Base-by-base conservation (phyloP, 2,797 vertebrate species). In the Euthynnus affinis region DNA sequence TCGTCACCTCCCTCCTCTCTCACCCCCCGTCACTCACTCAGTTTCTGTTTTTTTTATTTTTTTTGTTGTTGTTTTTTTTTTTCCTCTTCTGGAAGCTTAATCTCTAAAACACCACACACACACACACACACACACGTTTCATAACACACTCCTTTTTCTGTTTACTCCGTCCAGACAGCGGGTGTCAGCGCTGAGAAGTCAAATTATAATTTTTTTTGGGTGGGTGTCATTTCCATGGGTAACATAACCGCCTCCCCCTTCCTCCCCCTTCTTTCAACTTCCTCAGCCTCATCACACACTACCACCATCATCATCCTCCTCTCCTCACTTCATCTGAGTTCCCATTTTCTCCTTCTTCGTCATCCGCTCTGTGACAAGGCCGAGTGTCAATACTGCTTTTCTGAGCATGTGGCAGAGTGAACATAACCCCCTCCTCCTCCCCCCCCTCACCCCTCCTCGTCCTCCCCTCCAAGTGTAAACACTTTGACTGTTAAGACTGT, bases 401-500 rank as follows among this genome's bases (percentile, higher is more conserved):
- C 58, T 65, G 76, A 72, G 62, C 37, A 53, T 7, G 67, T 67
- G 72, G 63, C 81, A 63, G 80, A 66, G 76, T 71, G 52, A 71
- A 59, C 61, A 48, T 65, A 9, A 74, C 76, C 23, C 37, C 37
- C 37, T 8, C 34, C 34, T 2, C 34, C 34, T 7, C 9, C 34
- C 2, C 77, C 66, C 46, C 74, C 56, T 49, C 14, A 1, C 9
- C 23, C n/a, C 34, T 1, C 34, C 34, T 34, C n/a, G n/a, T n/a
- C 34, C 34, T 7, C 34, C 34, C 34, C 34, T n/a, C 37, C 37
- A 32, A 32, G 29, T 32, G 29, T 32, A 74, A 89, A 86, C 78
- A 78, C 86, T 87, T 88, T 78, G 89, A 93, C 91, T 92, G 84
- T 82, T 92, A 74, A 81, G 88, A 91, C 90, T 90, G 88, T 91